A percentile compares a stretch with the other conserved stretches of the same genome.
Conservation (phyloP, 2,797 vertebrate genomes). For the Ataeniobius toweri region DNA sequence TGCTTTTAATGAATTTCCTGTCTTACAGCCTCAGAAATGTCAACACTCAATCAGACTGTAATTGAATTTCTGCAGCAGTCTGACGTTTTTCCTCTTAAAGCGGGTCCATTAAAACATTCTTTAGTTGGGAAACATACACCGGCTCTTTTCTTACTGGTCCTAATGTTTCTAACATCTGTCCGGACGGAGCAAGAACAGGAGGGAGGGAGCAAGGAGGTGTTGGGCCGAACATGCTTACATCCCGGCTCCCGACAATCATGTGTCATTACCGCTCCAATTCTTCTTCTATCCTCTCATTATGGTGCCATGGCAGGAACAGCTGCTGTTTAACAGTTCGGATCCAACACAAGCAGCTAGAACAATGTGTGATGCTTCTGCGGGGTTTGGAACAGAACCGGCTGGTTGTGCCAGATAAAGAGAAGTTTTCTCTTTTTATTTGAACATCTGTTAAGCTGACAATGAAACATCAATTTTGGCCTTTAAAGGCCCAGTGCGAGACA, state of each 20-base stretch:
- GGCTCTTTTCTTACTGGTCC: constrained; percentile 55
- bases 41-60: constrained; percentile 80
- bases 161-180: constrained; percentile 76
- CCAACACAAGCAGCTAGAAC: constrained; percentile 8
- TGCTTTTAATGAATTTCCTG: constrained; percentile 80
- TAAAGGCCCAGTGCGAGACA: background rate
- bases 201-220: constrained; percentile 48
- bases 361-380: background rate
- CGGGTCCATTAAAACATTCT: constrained; percentile 73
- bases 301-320: constrained; percentile 23
- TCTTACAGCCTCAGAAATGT: constrained; percentile 79
- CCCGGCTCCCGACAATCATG: constrained; percentile 17
- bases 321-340: constrained; percentile 20
- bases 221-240: constrained; percentile 37
- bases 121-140: constrained; percentile 69
- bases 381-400: background rate
- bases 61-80: constrained; percentile 77
- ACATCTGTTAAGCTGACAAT: background rate
- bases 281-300: constrained; percentile 31
- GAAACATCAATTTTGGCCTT: background rate
- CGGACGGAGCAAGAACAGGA: background rate
- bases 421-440: background rate
- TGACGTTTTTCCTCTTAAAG: constrained; percentile 59
- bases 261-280: constrained; percentile 31
- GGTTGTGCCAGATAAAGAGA: background rate